Conservation (phyloP, 2,888 invertebrate species). For the Pammene aurita region DNA sequence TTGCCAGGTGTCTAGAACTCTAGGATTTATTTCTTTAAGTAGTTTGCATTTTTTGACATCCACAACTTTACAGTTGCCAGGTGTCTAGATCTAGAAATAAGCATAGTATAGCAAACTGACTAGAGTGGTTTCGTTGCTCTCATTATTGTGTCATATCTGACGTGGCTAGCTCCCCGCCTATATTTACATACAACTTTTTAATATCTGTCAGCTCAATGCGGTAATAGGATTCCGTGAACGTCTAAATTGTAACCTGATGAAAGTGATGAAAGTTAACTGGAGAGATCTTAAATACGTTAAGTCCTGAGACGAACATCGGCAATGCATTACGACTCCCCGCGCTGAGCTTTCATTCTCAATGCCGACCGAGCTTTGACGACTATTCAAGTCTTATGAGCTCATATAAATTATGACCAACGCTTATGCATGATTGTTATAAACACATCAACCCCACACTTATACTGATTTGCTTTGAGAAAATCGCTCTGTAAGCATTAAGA, state of each 20-base stretch:
- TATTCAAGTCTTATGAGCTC: background rate
- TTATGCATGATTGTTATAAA: background rate
- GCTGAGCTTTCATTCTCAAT: constrained; percentile 37
- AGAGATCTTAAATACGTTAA: constrained; percentile 38
- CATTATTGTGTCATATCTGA: too few species aligned
- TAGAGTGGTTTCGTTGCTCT: too few species aligned
- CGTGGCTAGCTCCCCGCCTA: too few species aligned
- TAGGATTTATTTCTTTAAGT: too few species aligned
- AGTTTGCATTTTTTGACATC: too few species aligned
- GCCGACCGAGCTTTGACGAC: background rate
- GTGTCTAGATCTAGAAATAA: too few species aligned
- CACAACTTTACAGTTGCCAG: too few species aligned
- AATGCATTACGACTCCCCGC: constrained; percentile 55
- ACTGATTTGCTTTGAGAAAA: background rate
- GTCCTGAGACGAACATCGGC: constrained; percentile 49
- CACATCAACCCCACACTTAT: background rate
- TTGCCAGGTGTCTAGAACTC: too few species aligned
- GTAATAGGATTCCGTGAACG: constrained; percentile 38
- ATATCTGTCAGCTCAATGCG: constrained; percentile 33
- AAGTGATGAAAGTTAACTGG: constrained; percentile 40
- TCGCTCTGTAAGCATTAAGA: background rate
- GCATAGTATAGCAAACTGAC: too few species aligned
- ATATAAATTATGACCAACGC: background rate
- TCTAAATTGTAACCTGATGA: constrained; percentile 38
- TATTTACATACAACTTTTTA: constrained; percentile 6